phyloP scores from a whole-genome alignment of 2,888 invertebrate genomes.

The Physocephala rufipes region DNA sequence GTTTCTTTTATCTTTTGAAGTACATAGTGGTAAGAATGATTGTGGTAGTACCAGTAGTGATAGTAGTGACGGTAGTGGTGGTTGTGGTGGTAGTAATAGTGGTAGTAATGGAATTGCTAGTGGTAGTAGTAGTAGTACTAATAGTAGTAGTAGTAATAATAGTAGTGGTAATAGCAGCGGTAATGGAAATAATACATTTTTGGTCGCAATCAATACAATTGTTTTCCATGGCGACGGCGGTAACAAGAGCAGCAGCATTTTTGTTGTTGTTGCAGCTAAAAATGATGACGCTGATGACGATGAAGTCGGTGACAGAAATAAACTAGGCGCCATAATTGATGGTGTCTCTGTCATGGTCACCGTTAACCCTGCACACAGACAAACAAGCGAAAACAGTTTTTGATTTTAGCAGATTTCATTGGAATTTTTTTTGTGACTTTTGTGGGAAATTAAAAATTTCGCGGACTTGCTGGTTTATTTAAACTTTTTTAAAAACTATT shows the following conservation, averaged over 20 bases:
- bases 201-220: constrained; percentile 24
- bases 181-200: constrained; percentile 39
- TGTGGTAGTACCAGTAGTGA: constrained; percentile 46
- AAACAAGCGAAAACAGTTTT: constrained; percentile 67
- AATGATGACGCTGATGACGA: constrained; percentile 14
- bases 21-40: constrained; percentile 45
- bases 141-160: constrained; percentile 40
- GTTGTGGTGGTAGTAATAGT: constrained; percentile 36
- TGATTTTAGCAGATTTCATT: constrained; percentile 41
- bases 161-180: constrained; percentile 32
- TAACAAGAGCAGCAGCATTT: no score
- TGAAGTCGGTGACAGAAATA: constrained; percentile 34
- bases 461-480: constrained; percentile 41
- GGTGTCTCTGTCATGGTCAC: constrained; percentile 41
- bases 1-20: no score
- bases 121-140: constrained; percentile 35
- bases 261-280: no score
- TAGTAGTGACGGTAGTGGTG: constrained; percentile 44
- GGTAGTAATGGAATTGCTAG: constrained; percentile 37
- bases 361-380: constrained; percentile 71
- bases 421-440: constrained; percentile 39
- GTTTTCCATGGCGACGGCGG: background rate
- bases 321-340: constrained; percentile 17
- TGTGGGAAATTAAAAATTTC: constrained; percentile 33
- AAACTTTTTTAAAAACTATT: constrained; percentile 42